These are phyloP conservation scores for Pimephales promelas DNA, from an alignment of 2,113 vertebrate genomes.

Conservation along the genomic window DNA sequence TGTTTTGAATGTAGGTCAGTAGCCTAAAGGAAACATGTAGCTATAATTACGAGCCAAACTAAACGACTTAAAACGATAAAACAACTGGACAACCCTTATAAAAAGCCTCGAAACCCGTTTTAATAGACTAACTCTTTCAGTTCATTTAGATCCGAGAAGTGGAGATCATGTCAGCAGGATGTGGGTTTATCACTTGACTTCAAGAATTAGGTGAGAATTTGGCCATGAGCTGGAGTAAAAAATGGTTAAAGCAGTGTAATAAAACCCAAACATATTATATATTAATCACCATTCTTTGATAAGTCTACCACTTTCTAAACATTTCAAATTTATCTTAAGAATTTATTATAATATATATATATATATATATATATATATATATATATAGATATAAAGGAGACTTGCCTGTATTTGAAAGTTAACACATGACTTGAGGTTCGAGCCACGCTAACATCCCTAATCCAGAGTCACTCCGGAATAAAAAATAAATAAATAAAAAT, in stretches of 20 bases:
- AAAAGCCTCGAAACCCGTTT: neutral
- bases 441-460: neutral
- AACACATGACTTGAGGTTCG: neutral
- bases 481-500: neutral
- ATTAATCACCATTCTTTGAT: neutral
- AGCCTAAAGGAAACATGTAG: neutral
- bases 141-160: neutral
- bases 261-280: neutral
- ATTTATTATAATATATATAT: no score
- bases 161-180: neutral
- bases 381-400: neutral
- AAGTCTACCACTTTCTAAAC: neutral
- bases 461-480: neutral
- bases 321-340: neutral
- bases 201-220: neutral
- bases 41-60: neutral
- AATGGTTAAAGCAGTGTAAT: neutral
- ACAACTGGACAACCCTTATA: neutral
- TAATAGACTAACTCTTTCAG: neutral
- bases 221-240: neutral
- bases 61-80: neutral
- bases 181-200: neutral
- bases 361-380: no score
- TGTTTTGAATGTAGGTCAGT: slow-evolving; percentile 19
- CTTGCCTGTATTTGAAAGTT: neutral